phyloP scores from a whole-genome alignment of 2,113 vertebrate genomes.

The Nothocercus nigrocapillus region DNA sequence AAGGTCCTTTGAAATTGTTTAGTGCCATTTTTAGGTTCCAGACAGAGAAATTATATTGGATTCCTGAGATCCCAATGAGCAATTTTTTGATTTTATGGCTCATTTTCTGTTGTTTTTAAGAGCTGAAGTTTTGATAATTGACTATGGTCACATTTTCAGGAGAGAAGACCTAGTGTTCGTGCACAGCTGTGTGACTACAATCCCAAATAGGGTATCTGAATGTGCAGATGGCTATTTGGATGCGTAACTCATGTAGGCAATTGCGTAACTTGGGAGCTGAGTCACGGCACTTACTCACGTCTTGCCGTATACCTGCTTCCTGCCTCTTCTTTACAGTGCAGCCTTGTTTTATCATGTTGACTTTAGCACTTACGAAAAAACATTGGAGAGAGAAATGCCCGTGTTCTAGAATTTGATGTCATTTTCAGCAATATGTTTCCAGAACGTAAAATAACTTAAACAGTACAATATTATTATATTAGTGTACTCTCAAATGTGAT shows the following conservation, averaged over 20 bases:
- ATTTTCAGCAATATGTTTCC: slow-evolving; percentile 5
- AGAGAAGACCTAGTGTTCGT: neutral
- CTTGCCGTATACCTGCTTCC: slow-evolving; percentile 45
- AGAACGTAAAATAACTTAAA: neutral
- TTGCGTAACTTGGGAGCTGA: slow-evolving; percentile 35
- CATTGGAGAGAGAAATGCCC: neutral
- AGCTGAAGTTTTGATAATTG: neutral
- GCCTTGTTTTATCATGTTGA: neutral
- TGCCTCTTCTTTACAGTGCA: slow-evolving; percentile 1
- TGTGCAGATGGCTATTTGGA: neutral
- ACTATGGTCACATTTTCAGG: neutral
- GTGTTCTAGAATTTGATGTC: neutral
- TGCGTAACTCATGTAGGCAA: slow-evolving; percentile 34
- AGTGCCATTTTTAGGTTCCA: neutral
- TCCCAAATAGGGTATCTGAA: neutral
- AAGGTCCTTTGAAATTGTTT: neutral
- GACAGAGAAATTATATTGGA: neutral
- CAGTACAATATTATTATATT: neutral
- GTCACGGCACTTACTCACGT: slow-evolving; percentile 50
- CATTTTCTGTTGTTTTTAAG: neutral
- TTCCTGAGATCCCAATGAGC: neutral
- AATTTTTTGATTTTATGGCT: neutral
- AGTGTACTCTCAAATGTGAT: neutral
- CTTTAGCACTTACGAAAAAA: neutral
- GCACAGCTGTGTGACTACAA: neutral